These are phyloP conservation scores for Leucoraja ocellata DNA, from an alignment of 2,797 vertebrate species.

Conservation along the genomic window DNA sequence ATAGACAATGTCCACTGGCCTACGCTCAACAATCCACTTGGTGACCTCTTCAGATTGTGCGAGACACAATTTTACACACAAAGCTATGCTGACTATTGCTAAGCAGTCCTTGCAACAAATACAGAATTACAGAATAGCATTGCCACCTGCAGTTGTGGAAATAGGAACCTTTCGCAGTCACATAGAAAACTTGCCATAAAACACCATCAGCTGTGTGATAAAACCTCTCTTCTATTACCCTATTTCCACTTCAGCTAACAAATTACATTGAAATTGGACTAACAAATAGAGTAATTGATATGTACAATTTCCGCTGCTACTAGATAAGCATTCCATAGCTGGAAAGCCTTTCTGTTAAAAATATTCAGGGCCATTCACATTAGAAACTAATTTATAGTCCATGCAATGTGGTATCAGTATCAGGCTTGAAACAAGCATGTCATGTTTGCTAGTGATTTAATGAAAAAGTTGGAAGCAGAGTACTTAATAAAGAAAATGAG, in stretches of 20 bases:
- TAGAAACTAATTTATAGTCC: slow-evolving; percentile 32
- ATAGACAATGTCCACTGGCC: too few species aligned
- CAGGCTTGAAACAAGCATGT: neutral
- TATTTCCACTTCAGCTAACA: slow-evolving; percentile 28
- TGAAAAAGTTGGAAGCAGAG: slow-evolving; percentile 5
- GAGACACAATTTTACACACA: too few species aligned
- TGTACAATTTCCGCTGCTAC: slow-evolving; percentile 16
- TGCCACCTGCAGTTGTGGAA: neutral
- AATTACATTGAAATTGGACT: slow-evolving; percentile 27
- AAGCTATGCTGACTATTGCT: too few species aligned
- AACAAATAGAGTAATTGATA: slow-evolving; percentile 26
- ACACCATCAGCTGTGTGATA: neutral
- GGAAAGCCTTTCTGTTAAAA: neutral
- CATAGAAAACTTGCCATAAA: neutral
- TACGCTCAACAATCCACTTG: too few species aligned
- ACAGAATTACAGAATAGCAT: neutral
- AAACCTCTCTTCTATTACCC: neutral
- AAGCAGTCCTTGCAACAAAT: too few species aligned
- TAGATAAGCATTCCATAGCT: slow-evolving; percentile 13
- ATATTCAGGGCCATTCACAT: neutral
- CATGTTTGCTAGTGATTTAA: slow-evolving; percentile 19
- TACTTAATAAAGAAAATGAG: slow-evolving; percentile 13
- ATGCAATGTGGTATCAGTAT: slow-evolving; percentile 20
- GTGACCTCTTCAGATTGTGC: too few species aligned
- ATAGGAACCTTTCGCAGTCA: neutral